phyloP scores from a whole-genome alignment of 35 echinoderm and acorn worm genomes.

The Diadema setosum region DNA sequence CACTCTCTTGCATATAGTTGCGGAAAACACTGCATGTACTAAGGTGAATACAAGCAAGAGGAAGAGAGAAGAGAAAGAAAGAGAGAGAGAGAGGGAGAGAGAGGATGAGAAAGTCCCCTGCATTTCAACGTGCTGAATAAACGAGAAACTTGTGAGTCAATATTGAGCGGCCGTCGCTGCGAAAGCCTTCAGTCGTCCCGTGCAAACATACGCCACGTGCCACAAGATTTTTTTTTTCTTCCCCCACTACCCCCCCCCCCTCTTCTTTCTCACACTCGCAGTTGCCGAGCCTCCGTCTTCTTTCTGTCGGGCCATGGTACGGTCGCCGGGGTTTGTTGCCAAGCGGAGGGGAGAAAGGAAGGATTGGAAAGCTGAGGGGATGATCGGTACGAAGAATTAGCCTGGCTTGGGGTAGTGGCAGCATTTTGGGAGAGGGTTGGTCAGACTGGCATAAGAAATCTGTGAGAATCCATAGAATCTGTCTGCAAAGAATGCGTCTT shows the following conservation, averaged over 20 bases:
- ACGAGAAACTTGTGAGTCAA: background rate
- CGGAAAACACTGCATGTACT: background rate
- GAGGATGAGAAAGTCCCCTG: background rate
- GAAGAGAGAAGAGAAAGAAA: background rate
- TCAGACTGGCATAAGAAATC: too few relatives aligned
- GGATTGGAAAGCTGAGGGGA: too few relatives aligned
- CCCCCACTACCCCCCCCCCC: background rate
- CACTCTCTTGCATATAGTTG: background rate
- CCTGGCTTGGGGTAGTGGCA: too few relatives aligned
- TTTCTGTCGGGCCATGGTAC: too few relatives aligned
- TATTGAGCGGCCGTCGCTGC: background rate
- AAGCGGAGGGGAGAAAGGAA: too few relatives aligned
- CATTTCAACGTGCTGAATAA: conserved; percentile 10
- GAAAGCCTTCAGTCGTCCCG: background rate
- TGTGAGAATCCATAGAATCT: too few relatives aligned
- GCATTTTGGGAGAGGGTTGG: too few relatives aligned
- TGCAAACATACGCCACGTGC: background rate
- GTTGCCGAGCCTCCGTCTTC: too few relatives aligned
- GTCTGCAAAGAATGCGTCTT: too few relatives aligned
- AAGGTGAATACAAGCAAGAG: background rate
- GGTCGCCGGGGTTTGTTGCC: too few relatives aligned
- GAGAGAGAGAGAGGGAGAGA: background rate
- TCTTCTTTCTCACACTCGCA: background rate
- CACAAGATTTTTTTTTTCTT: background rate
- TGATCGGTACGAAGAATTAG: too few relatives aligned